phyloP scores from a whole-genome alignment of 2,113 vertebrate genomes.

The Nibea albiflora region DNA sequence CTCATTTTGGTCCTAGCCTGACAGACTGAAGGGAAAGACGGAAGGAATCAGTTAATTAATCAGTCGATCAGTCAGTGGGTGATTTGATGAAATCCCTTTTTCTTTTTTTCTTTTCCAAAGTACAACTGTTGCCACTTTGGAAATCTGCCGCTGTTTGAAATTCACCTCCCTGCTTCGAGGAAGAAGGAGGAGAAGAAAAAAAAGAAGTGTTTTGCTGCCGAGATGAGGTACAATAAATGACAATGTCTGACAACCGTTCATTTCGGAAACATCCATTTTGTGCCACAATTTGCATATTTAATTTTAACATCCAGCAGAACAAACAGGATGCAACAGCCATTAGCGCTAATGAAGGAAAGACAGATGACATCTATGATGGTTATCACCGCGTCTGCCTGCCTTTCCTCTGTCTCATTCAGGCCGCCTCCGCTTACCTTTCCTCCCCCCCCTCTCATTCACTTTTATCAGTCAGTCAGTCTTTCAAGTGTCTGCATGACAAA shows the following conservation, averaged over 20 bases:
- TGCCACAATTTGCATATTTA: constrained; percentile 58
- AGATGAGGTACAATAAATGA: constrained; percentile 19
- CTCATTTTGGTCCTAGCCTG: constrained; percentile 46
- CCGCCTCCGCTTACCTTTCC: background rate
- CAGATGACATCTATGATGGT: constrained; percentile 45
- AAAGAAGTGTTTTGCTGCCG: constrained; percentile 4
- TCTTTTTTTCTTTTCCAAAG: background rate
- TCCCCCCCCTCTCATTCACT: background rate
- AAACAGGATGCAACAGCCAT: constrained; percentile 60
- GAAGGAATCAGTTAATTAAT: constrained; percentile 40
- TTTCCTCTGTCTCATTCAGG: constrained; percentile 36
- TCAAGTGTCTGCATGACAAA: constrained; percentile 57
- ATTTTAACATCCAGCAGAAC: constrained; percentile 51
- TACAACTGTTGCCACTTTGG: background rate
- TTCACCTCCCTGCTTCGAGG: constrained; percentile 2
- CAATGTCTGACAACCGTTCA: constrained; percentile 30
- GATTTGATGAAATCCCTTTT: constrained; percentile 14
- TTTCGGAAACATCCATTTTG: constrained; percentile 45
- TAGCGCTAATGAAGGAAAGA: constrained; percentile 59
- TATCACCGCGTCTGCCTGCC: constrained; percentile 25
- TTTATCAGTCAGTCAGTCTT: constrained; percentile 39
- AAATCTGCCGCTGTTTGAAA: constrained; percentile 18
- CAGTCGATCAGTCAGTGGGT: constrained; percentile 8
- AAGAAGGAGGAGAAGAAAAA: too few relatives aligned
- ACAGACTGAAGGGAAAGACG: constrained; percentile 25